Conservation (phyloP, 2,113 vertebrate species). For the Amphiprion ocellaris region DNA sequence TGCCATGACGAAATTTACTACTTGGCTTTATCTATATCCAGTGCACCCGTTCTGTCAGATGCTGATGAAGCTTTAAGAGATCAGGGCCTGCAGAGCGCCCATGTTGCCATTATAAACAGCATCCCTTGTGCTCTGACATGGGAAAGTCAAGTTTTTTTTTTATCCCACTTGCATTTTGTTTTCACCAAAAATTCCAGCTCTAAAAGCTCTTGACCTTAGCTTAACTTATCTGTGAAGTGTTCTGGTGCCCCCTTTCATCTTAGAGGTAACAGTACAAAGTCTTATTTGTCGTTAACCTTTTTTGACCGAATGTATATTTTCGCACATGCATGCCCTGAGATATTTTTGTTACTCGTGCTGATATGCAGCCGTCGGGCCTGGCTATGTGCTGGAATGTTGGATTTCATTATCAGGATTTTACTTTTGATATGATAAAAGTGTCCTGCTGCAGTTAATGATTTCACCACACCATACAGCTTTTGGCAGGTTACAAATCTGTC, state of each 20-base stretch:
- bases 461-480: constrained; percentile 6
- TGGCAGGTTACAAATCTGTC: neutral
- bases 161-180: constrained; percentile 8
- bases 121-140: constrained; percentile 13
- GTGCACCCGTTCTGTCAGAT: constrained; percentile 11
- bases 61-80: constrained; percentile 27
- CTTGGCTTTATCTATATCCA: neutral
- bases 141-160: constrained; percentile 11
- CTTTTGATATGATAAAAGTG: neutral
- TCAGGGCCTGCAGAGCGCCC: constrained; percentile 13
- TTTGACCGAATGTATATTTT: neutral
- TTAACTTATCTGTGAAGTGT: constrained; percentile 1
- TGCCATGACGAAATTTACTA: neutral
- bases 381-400: neutral
- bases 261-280: neutral
- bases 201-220: neutral
- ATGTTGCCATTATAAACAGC: constrained; percentile 67
- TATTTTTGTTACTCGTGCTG: neutral
- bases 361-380: neutral
- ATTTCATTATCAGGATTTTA: constrained; percentile 32
- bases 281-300: neutral
- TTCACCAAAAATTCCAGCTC: constrained; percentile 12
- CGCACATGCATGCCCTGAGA: neutral
- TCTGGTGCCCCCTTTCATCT: neutral
- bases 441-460: neutral